A percentile compares a stretch with the other conserved stretches of the same genome.
Conservation (phyloP, 2,888 invertebrate species). For the Tenthredo amoena region DNA sequence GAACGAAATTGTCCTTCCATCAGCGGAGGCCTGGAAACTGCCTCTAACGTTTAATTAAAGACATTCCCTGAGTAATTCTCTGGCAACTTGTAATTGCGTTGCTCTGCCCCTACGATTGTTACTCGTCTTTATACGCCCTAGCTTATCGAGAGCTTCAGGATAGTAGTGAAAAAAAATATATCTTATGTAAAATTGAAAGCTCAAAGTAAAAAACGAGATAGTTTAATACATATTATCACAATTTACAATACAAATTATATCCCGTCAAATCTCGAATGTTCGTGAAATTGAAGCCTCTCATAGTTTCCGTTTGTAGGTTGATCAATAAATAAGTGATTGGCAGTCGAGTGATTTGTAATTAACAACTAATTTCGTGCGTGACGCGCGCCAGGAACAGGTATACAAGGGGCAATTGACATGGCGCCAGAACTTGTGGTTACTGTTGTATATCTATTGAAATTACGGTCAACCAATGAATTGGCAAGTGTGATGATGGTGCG, state of each 20-base stretch:
- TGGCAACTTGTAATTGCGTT: conserved; percentile 73
- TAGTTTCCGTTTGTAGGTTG: conserved; percentile 2
- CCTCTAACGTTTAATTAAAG: conserved; percentile 77
- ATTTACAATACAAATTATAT: background rate
- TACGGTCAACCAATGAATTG: conserved; percentile 70
- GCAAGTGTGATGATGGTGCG: conserved; percentile 73
- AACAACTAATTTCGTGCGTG: conserved; percentile 38
- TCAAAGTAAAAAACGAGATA: background rate
- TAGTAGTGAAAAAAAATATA: conserved; percentile 22
- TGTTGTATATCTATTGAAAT: conserved; percentile 74
- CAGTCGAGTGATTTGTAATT: conserved; percentile 39
- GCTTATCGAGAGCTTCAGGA: conserved; percentile 64
- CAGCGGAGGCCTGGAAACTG: conserved; percentile 75
- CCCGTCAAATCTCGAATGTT: background rate
- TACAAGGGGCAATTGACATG: conserved; percentile 63
- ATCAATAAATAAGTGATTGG: conserved; percentile 30
- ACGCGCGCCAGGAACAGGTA: conserved; percentile 4
- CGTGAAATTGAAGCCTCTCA: background rate
- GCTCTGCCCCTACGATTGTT: conserved; percentile 74
- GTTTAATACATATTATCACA: background rate
- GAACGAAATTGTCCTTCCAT: conserved; percentile 77
- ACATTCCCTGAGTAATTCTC: conserved; percentile 75
- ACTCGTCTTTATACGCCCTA: conserved; percentile 68
- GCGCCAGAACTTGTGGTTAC: conserved; percentile 70
- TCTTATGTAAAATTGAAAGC: background rate